Evolutionary conservation across 2,888 invertebrate species (phyloP).

Genomic region (Drosophila mettleri): DNA sequence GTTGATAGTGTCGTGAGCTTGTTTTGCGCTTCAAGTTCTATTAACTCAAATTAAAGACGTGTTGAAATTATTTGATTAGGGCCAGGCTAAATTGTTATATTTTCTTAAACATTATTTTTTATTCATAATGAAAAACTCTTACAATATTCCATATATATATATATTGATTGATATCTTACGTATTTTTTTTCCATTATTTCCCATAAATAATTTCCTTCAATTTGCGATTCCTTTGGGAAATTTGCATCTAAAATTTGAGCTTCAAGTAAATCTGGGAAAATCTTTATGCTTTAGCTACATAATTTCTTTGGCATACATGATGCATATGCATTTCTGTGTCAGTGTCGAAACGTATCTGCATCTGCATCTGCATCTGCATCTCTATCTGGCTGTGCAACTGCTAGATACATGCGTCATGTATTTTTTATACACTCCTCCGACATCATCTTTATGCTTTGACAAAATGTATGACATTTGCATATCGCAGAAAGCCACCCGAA

Average conservation of each 20-base stretch:
- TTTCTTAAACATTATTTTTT: too few species aligned
- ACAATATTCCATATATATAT: too few species aligned
- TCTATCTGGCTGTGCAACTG: constrained; percentile 39
- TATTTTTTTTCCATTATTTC: not conserved
- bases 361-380: constrained; percentile 17
- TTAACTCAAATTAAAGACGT: constrained; percentile 24
- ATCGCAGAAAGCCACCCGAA: constrained; percentile 42
- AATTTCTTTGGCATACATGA: constrained; percentile 52
- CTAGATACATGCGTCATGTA: constrained; percentile 69
- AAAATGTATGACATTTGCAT: constrained; percentile 76
- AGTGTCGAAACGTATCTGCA: constrained; percentile 28
- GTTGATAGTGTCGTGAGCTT: constrained; percentile 47
- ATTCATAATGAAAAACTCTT: not conserved
- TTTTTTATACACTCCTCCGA: constrained; percentile 69
- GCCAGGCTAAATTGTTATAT: too few species aligned
- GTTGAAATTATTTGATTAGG: not conserved
- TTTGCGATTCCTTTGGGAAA: constrained; percentile 3
- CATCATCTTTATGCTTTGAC: constrained; percentile 78
- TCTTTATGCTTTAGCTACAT: constrained; percentile 38
- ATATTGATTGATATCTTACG: constrained; percentile 1
- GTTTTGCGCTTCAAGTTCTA: constrained; percentile 19
- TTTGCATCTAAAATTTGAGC: not conserved
- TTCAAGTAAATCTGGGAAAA: constrained; percentile 33
- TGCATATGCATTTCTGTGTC: constrained; percentile 66
- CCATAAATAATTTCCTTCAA: constrained; percentile 3